A percentile compares a stretch with the other conserved stretches of the same genome.
These are phyloP conservation scores for Orcinus orca DNA, from an alignment of 2,113 vertebrate genomes.

Conservation along the genomic window DNA sequence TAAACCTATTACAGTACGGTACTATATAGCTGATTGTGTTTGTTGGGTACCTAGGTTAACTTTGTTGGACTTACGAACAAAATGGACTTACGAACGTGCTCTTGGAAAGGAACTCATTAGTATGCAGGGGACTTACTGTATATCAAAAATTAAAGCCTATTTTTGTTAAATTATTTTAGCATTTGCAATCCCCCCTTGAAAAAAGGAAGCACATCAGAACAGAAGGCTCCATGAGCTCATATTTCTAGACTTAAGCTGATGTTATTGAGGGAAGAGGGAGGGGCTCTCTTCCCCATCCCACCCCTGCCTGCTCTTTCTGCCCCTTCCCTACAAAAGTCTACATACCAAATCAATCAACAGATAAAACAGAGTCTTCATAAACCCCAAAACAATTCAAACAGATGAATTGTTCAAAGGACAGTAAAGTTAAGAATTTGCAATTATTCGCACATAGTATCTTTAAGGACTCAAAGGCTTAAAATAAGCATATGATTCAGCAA, in stretches of 20 bases:
- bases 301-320: background rate
- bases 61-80: no score
- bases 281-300: background rate
- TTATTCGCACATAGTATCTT: background rate
- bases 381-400: background rate
- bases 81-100: no score
- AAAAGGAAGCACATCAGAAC: background rate
- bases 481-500: background rate
- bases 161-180: conserved; percentile 9
- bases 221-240: background rate
- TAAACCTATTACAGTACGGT: no score
- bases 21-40: no score
- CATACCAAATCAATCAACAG: background rate
- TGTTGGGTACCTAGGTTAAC: no score
- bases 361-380: background rate
- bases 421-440: conserved; percentile 23
- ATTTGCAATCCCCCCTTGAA: background rate
- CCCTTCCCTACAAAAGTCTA: background rate
- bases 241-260: background rate
- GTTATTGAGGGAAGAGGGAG: no score
- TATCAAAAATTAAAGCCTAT: background rate
- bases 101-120: no score
- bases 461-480: background rate
- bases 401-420: background rate
- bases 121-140: background rate